Conservation (phyloP, 2,888 invertebrate species). For the Encarsia formosa region DNA sequence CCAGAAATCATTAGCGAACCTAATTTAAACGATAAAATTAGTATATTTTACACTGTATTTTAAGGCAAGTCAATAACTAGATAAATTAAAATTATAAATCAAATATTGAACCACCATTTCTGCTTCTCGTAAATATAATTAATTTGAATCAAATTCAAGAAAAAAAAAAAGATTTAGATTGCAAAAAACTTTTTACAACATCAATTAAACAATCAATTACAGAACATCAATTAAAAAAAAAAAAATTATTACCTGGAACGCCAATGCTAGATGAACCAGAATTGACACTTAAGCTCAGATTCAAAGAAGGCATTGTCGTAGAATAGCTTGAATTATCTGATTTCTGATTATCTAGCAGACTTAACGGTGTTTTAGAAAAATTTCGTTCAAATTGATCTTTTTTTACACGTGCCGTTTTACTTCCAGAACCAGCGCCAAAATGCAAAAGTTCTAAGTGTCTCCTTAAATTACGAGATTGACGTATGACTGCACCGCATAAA, state of each 20-base stretch:
- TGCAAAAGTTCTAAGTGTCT: slow-evolving; percentile 54
- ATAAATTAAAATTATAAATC: too few relatives aligned
- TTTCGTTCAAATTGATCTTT: slow-evolving; percentile 18
- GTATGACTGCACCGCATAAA: slow-evolving; percentile 57
- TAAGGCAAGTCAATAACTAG: background rate
- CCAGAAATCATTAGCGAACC: slow-evolving; percentile 36
- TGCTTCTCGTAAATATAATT: background rate
- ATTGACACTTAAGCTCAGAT: slow-evolving; percentile 34
- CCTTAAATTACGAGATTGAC: slow-evolving; percentile 58
- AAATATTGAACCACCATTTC: too few relatives aligned
- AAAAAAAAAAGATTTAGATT: too few relatives aligned
- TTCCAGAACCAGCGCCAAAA: slow-evolving; percentile 40
- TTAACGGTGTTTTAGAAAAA: slow-evolving; percentile 15
- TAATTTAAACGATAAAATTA: slow-evolving; percentile 21
- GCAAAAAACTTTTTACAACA: too few relatives aligned
- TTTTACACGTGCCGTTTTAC: slow-evolving; percentile 30
- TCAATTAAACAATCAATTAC: background rate
- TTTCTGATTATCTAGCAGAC: slow-evolving; percentile 16
- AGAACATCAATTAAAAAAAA: background rate
- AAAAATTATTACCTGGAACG: slow-evolving; percentile 35
- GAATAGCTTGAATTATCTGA: slow-evolving; percentile 30
- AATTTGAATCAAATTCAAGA: too few relatives aligned
- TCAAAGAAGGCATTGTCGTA: slow-evolving; percentile 35
- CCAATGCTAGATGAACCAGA: slow-evolving; percentile 35
- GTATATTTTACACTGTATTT: background rate